A percentile compares a stretch with the other conserved stretches of the same genome.
phyloP scores from a whole-genome alignment of 2,113 vertebrate species.

The Cryptotis parvus region DNA sequence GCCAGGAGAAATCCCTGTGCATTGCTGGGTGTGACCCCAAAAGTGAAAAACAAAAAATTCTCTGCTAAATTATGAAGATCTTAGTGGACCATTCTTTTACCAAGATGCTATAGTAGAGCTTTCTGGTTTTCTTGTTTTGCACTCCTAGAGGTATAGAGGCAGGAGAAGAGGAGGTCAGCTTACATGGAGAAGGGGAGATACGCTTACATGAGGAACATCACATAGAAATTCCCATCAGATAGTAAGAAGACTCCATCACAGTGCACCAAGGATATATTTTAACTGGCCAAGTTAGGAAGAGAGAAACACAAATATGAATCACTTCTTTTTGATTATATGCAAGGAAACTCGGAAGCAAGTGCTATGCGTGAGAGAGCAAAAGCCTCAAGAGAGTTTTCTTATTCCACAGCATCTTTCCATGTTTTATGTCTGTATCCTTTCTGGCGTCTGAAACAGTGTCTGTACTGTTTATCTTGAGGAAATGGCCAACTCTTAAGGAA shows the following conservation, averaged over 20 bases:
- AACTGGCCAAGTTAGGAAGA: not conserved
- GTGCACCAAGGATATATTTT: not conserved
- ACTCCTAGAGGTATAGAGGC: not conserved
- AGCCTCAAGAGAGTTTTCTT: not conserved
- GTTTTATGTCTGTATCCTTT: not conserved
- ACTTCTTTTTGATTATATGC: not conserved
- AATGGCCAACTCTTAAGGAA: not conserved
- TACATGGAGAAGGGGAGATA: not conserved
- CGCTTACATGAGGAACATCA: not conserved
- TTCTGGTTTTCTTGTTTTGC: not conserved
- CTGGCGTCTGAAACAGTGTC: not conserved
- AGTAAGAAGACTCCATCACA: too few species aligned
- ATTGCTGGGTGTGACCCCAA: too few species aligned
- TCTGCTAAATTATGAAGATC: not conserved
- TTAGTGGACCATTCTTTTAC: not conserved
- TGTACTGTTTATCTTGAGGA: not conserved
- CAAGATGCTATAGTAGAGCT: not conserved
- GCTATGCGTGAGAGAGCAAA: not conserved
- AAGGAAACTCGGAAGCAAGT: not conserved
- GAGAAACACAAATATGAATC: not conserved
- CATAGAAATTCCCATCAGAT: not conserved
- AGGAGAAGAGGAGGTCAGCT: not conserved
- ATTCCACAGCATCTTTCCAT: not conserved
- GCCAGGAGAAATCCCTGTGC: too few species aligned
- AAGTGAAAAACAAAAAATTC: too few species aligned